These are phyloP conservation scores for Tenebrosternarchus preto DNA, from an alignment of 2,113 vertebrate genomes.

Conservation along the genomic window DNA sequence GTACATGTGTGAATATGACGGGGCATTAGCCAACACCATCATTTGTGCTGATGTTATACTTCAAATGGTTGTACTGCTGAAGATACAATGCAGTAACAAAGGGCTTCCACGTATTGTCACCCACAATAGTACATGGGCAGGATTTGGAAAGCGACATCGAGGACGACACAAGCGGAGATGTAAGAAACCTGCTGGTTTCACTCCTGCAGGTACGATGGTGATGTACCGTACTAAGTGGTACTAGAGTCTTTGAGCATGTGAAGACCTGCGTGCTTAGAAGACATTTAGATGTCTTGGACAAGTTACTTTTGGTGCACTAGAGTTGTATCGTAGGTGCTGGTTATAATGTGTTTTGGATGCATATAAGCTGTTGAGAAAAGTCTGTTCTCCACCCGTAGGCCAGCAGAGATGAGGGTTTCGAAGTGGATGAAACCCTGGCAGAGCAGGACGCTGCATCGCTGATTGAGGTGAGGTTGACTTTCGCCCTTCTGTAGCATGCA, in stretches of 20 bases:
- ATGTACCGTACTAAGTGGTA: not conserved
- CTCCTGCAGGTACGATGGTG: slow-evolving; percentile 70
- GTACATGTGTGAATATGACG: not conserved
- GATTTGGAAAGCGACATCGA: slow-evolving; percentile 76
- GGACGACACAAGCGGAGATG: slow-evolving; percentile 77
- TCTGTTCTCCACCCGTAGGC: slow-evolving; percentile 58
- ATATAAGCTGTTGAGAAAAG: no score
- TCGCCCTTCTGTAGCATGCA: not conserved
- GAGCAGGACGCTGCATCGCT: slow-evolving; percentile 72
- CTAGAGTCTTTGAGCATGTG: not conserved
- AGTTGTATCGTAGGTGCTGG: no score
- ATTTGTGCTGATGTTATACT: not conserved
- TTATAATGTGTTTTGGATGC: no score
- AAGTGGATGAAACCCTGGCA: slow-evolving; percentile 75
- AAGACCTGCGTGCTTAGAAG: no score
- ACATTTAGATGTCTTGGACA: no score
- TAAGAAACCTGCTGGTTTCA: slow-evolving; percentile 71
- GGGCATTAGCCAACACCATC: not conserved
- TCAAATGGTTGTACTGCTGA: not conserved
- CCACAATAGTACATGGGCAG: slow-evolving; percentile 64
- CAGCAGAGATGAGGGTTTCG: slow-evolving; percentile 72
- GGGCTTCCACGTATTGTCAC: not conserved
- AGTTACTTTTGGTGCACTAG: no score
- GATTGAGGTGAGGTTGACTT: slow-evolving; percentile 66
- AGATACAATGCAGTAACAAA: not conserved